Evolutionary conservation across 1,140 invertebrate species (phyloP), one percentile per base, ranked within the genome.

Genomic region (Pygmarrhopalites habei): DNA sequence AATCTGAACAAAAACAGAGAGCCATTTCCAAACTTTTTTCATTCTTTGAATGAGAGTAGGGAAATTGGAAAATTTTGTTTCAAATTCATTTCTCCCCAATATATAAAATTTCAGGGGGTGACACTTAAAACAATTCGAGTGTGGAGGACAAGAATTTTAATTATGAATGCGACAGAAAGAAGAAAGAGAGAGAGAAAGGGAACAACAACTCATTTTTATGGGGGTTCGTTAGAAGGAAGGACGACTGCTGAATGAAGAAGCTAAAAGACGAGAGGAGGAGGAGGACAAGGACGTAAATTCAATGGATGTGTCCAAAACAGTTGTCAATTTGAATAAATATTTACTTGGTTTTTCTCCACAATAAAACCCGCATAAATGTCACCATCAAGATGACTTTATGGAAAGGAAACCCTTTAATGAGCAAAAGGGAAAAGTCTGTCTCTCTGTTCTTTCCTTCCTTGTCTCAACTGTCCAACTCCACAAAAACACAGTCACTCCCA

Each of bases 311-410:
- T 49, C 47, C 46, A 63, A 49, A 58, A 25, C 55, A 58, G 55
- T 63, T 58, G 61, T 63, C 61, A 63, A 63, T 63, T 63, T 58
- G 32, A 63, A 63, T 63, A 63, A 63, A 63, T 63, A 63, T 63
- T 63, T 63, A 55, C 61, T 58, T 63, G 55, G 44, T 63, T 63
- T n/a, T 58, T 28, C n/a, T 44, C 52, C 39, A 43, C 39, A 58
- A 52, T 58, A 63, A 63, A 63, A 57, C 44, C 43, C 41, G 32
- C 61, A 63, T 63, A 63, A 63, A 63, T 63, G 61, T 63, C 61
- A 63, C 61, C 44, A 55, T 55, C 52, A 55, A 46, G 14, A 17
- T 26, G 29, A 25, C 43, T 63, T 63, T 58, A 63, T 58, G 61
- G 49, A 52, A 25, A 39, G 43, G 21, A 14, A 32, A 12, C 10